A percentile compares a stretch with the other conserved stretches of the same genome.
Evolutionary conservation across 2,113 vertebrate species (phyloP).

Genomic region (Nerophis ophidion): DNA sequence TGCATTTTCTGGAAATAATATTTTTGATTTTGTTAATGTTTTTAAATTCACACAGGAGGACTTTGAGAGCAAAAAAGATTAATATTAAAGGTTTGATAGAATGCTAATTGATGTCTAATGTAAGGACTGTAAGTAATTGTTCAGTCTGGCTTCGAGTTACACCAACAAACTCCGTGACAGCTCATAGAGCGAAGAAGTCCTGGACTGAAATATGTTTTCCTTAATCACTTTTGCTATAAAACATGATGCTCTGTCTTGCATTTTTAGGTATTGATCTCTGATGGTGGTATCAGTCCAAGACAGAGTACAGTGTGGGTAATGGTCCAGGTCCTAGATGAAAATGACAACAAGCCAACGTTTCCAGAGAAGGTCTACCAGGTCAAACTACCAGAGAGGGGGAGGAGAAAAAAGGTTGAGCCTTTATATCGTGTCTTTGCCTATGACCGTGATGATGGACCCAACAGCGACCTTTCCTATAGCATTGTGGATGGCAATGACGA

Average conservation of each 20-base stretch:
- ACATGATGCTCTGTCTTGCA: neutral
- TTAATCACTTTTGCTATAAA: neutral
- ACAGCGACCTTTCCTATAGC: slow-evolving; percentile 90
- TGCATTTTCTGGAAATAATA: no score
- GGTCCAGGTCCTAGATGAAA: slow-evolving; percentile 89
- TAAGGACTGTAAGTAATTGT: neutral
- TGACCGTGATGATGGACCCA: slow-evolving; percentile 88
- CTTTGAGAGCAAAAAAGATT: no score
- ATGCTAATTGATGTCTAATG: neutral
- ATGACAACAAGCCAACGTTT: slow-evolving; percentile 93
- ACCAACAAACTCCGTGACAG: neutral
- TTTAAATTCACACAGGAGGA: no score
- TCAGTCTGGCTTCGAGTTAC: neutral
- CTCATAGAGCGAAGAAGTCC: neutral
- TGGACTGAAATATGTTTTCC: neutral
- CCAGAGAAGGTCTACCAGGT: slow-evolving; percentile 93
- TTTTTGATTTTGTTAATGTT: no score
- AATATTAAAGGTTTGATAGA: no score
- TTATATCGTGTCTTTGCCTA: slow-evolving; percentile 93
- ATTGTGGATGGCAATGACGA: slow-evolving; percentile 93
- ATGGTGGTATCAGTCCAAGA: slow-evolving; percentile 79
- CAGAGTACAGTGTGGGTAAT: slow-evolving; percentile 90
- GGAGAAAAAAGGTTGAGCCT: slow-evolving; percentile 85
- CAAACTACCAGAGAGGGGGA: slow-evolving; percentile 87
- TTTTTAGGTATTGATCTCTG: slow-evolving; percentile 83